phyloP scores from a whole-genome alignment of 2,113 vertebrate species.

The Tursiops truncatus region DNA sequence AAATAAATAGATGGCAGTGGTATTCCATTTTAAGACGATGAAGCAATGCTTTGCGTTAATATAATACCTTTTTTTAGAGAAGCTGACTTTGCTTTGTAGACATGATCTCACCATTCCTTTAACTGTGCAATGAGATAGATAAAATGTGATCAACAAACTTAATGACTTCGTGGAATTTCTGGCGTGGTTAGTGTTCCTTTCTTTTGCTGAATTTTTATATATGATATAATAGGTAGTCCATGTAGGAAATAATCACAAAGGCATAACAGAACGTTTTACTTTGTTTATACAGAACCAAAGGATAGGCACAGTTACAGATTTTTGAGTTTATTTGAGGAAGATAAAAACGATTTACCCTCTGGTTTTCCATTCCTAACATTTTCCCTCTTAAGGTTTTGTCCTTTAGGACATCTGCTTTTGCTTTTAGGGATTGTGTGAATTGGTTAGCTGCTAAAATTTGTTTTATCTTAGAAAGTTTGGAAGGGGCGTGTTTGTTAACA shows the following conservation, averaged over 20 bases:
- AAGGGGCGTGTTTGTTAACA: background rate
- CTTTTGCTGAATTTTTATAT: background rate
- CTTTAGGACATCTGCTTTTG: background rate
- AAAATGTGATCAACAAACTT: slow-evolving; percentile 30
- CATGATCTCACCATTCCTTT: slow-evolving; percentile 65
- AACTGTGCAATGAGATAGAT: slow-evolving; percentile 45
- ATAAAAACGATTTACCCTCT: background rate
- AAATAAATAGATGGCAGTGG: slow-evolving; percentile 23
- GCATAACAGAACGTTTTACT: background rate
- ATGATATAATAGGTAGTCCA: background rate
- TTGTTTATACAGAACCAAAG: background rate
- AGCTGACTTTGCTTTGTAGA: slow-evolving; percentile 35
- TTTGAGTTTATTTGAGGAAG: background rate
- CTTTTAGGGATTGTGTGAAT: background rate
- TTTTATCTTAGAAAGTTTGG: background rate
- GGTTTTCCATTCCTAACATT: background rate
- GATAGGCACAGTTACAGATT: background rate
- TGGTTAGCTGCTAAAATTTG: background rate
- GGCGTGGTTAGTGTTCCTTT: background rate
- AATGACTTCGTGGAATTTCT: slow-evolving; percentile 52
- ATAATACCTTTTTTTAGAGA: background rate
- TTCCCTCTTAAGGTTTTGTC: background rate
- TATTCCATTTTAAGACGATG: slow-evolving; percentile 38
- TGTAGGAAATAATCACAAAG: background rate
- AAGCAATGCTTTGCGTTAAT: slow-evolving; percentile 29